These are phyloP conservation scores for Botia kubotai DNA, from an alignment of 2,797 vertebrate genomes.

Conservation along the genomic window DNA sequence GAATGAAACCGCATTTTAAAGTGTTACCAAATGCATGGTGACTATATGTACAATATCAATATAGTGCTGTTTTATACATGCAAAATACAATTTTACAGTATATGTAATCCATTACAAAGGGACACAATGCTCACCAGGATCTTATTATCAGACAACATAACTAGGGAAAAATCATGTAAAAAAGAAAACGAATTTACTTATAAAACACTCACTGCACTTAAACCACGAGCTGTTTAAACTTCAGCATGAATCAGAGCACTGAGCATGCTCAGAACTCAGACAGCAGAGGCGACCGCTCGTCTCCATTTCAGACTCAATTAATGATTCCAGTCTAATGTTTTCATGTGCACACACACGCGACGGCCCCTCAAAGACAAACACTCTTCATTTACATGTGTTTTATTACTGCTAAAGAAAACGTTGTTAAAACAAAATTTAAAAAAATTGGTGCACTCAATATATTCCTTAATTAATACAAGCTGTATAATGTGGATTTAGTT, in stretches of 20 bases:
- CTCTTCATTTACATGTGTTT: conserved; percentile 69
- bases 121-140: neutral
- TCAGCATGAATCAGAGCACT: conserved; percentile 64
- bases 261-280: conserved; percentile 52
- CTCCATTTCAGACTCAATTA: conserved; percentile 75
- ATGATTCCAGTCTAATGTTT: conserved; percentile 75
- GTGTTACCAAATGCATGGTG: too few species aligned
- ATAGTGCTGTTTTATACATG: neutral
- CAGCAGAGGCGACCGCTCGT: conserved; percentile 53
- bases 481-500: conserved; percentile 56
- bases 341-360: conserved; percentile 72
- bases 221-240: conserved; percentile 57
- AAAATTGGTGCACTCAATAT: conserved; percentile 50
- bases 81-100: neutral
- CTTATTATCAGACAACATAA: conserved; percentile 2
- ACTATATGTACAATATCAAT: too few species aligned
- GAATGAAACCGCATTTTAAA: too few species aligned
- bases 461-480: conserved; percentile 60
- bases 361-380: conserved; percentile 68
- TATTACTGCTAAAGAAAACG: conserved; percentile 57
- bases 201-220: conserved; percentile 49
- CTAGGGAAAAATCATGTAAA: neutral
- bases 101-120: conserved; percentile 1
- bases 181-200: neutral
- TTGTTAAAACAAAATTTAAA: conserved; percentile 57